phyloP scores from a whole-genome alignment of 1,140 invertebrate species.

The Sinonovacula constricta region DNA sequence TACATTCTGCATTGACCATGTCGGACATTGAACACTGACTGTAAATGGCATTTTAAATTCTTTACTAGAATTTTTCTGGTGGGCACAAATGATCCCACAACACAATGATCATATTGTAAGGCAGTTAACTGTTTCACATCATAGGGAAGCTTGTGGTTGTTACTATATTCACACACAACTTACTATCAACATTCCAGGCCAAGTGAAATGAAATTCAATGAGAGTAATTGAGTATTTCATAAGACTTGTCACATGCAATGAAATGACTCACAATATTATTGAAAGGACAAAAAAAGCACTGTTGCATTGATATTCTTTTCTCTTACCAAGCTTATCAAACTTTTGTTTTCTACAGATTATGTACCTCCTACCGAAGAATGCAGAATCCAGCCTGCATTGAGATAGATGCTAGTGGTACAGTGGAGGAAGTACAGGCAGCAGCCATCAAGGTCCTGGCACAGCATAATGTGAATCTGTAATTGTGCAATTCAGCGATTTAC shows the following conservation, averaged over 20 bases:
- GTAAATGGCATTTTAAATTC: no score
- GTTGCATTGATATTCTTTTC: no score
- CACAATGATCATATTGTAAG: no score
- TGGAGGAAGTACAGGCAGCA: slow-evolving; percentile 46
- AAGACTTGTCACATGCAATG: background rate
- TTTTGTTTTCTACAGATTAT: slow-evolving; percentile 55
- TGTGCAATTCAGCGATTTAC: no score
- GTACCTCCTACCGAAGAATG: slow-evolving; percentile 58
- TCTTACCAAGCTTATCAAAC: background rate
- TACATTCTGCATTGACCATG: no score
- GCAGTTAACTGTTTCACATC: no score
- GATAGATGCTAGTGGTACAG: slow-evolving; percentile 57
- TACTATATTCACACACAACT: background rate
- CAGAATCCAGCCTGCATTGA: slow-evolving; percentile 48
- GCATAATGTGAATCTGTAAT: slow-evolving; percentile 28
- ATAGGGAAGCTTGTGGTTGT: no score
- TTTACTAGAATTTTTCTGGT: no score
- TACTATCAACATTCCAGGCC: background rate
- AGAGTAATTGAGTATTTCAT: background rate
- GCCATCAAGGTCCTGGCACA: slow-evolving; percentile 25
- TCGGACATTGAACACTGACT: no score
- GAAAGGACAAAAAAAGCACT: no score
- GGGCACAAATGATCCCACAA: no score
- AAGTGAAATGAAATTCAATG: background rate
- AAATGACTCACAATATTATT: no score